phyloP scores from a whole-genome alignment of 2,113 vertebrate species.

The Heptranchias perlo region DNA sequence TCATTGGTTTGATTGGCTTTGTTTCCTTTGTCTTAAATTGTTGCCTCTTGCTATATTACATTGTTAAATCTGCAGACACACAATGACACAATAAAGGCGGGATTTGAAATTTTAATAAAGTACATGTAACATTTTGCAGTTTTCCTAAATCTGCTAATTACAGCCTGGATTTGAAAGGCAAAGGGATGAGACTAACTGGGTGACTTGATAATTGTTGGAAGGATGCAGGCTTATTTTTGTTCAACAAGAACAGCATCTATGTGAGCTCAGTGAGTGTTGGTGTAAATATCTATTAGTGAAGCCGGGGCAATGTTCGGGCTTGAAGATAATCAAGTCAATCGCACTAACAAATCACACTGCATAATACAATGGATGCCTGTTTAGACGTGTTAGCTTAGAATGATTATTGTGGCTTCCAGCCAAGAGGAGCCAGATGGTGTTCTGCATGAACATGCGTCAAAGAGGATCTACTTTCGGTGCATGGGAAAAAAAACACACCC shows the following conservation, averaged over 20 bases:
- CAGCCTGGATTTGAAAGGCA: background rate
- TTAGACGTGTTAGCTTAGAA: background rate
- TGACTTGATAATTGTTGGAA: background rate
- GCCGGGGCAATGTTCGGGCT: background rate
- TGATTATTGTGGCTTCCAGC: background rate
- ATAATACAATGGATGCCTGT: background rate
- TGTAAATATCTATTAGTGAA: conserved; percentile 3
- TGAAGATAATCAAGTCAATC: conserved; percentile 1
- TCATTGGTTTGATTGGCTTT: background rate
- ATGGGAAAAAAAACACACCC: background rate
- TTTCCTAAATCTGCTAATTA: background rate
- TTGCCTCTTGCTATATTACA: background rate
- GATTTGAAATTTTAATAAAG: background rate
- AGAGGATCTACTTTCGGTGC: background rate
- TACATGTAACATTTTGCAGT: background rate
- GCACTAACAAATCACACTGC: background rate
- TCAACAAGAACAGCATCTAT: background rate
- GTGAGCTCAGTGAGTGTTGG: background rate
- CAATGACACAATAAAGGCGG: background rate
- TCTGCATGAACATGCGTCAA: background rate
- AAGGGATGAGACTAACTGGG: background rate
- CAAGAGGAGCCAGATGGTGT: conserved; percentile 12
- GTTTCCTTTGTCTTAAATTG: background rate
- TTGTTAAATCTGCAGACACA: background rate
- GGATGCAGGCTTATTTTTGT: background rate